Conservation (phyloP, 1,140 invertebrate genomes). For the Drosophila rufa region DNA sequence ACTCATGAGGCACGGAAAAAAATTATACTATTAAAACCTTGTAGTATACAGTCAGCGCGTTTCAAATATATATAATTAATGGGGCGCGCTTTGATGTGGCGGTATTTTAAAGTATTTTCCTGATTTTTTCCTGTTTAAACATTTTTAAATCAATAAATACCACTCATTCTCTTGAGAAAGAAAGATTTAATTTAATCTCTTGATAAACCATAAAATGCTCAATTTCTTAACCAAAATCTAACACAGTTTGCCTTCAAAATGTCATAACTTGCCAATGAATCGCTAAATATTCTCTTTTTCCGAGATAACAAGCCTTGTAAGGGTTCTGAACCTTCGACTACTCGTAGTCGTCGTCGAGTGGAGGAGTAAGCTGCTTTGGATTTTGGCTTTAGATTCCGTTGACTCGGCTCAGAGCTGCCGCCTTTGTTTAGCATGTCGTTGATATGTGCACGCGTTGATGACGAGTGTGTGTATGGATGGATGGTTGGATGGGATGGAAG, state of each 20-base stretch:
- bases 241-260: no score
- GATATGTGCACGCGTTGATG: constrained; percentile 26
- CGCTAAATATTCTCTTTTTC: not conserved
- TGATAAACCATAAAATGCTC: not conserved
- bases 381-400: constrained; percentile 74
- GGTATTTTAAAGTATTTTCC: not conserved
- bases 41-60: not conserved
- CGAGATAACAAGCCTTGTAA: not conserved
- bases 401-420: constrained; percentile 63
- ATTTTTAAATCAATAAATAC: not conserved
- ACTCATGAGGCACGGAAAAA: constrained; percentile 20
- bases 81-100: not conserved
- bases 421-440: constrained; percentile 64
- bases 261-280: no score
- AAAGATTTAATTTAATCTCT: not conserved
- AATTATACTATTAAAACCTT: constrained; percentile 11
- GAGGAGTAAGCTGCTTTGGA: constrained; percentile 58
- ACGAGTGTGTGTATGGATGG: constrained; percentile 13
- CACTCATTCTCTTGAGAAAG: not conserved
- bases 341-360: constrained; percentile 3
- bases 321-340: constrained; percentile 13
- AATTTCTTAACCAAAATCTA: not conserved
- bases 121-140: not conserved
- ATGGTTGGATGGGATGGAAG: not conserved
- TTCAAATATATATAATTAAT: not conserved